Percentiles rank a stretch among this genome's conserved stretches.
These are phyloP conservation scores for Sebastes diaconus DNA, from an alignment of 2,797 vertebrate genomes.

Conservation along the genomic window DNA sequence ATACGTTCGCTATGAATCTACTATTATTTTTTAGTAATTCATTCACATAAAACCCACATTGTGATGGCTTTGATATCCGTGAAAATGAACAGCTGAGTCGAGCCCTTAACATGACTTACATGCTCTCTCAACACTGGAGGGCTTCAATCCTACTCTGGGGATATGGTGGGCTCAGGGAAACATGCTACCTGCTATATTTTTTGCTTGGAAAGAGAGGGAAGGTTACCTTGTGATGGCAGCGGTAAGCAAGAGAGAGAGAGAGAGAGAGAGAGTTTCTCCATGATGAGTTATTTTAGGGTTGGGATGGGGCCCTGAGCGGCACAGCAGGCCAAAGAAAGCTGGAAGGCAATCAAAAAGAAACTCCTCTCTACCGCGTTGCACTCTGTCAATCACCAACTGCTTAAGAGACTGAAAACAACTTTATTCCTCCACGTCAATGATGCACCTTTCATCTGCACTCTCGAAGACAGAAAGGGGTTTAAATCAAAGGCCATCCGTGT, in stretches of 20 bases:
- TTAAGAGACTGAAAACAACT: constrained; percentile 74
- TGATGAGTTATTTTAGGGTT: constrained; percentile 68
- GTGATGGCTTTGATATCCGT: neutral
- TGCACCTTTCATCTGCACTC: constrained; percentile 68
- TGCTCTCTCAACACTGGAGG: constrained; percentile 28
- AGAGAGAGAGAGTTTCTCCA: constrained; percentile 55
- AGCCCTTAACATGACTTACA: constrained; percentile 37
- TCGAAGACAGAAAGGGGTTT: constrained; percentile 43
- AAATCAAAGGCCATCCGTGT: constrained; percentile 57
- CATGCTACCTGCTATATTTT: constrained; percentile 34
- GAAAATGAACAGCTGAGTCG: neutral
- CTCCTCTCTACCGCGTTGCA: constrained; percentile 54
- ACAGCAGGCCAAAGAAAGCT: constrained; percentile 77
- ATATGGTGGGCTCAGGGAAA: neutral
- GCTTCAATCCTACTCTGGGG: constrained; percentile 31
- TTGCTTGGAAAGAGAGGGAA: constrained; percentile 26
- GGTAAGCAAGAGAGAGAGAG: constrained; percentile 33
- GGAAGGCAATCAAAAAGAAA: constrained; percentile 78
- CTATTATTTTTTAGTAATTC: neutral
- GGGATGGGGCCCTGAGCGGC: constrained; percentile 60
- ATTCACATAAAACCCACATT: neutral
- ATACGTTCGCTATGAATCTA: neutral
- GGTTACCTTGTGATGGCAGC: constrained; percentile 36
- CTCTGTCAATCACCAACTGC: constrained; percentile 67
- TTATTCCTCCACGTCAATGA: constrained; percentile 64